Base-by-base conservation (phyloP, 2,888 invertebrate species). In the Eretmocerus hayati region DNA sequence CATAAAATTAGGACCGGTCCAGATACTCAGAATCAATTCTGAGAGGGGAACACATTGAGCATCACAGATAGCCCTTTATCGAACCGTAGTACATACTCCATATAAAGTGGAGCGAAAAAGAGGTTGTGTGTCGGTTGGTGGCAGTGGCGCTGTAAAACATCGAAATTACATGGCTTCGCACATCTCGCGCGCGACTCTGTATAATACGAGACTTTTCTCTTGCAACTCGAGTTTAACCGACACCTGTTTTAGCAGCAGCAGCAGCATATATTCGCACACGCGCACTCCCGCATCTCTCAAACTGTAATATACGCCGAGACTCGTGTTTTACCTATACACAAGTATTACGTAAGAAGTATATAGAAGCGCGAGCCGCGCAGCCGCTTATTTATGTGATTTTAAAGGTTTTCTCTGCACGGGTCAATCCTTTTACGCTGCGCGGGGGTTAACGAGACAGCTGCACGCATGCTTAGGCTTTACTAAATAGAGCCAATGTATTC, bases 361-460 rank as follows among this genome's bases (percentile, higher is more conserved):
- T 47, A 56, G 52, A 57, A 60, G 57, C 56, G 50, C 59, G 55
- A 55, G 57, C 53, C 22, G 42, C 33, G 64, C 62, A 67, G 57
- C 53, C 22, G 42, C 36, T 65, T 62, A 68, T 69, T 70, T 64
- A 62, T 66, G 66, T 64, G 65, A 65, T 67, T 69, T 67, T 62
- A 67, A 63, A 66, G 67, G 66, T 67, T 69, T 69, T 69, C 67
- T 64, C 63, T n/a, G n/a, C n/a, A n/a, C 60, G 58, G 69, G 69
- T 70, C 69, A 68, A 70, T 70, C 67, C 68, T 61, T 66, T 69
- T 69, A 54, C 35, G 23, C 47, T 36, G 62, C 56, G 58, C 48
- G 58, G 40, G 57, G 44, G 50, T 49, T n/a, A n/a, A n/a, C n/a
- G n/a, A n/a, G n/a, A n/a, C n/a, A n/a, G n/a, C n/a, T n/a, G n/a